phyloP scores from a whole-genome alignment of 92 coral and sea anemone species.

The Blastomussa wellsi region DNA sequence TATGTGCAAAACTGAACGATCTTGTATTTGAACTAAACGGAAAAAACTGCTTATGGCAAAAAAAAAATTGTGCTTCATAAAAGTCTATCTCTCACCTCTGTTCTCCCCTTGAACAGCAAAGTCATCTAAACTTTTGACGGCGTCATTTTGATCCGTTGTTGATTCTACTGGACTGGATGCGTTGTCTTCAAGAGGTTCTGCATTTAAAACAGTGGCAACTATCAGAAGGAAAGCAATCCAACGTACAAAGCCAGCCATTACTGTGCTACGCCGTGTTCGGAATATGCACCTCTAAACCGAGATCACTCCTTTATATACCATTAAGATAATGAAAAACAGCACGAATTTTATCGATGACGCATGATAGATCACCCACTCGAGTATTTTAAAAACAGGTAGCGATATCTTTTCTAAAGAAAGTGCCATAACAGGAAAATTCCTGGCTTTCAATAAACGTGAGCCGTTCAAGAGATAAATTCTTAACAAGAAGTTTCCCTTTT shows the following conservation, averaged over 20 bases:
- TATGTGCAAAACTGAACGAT: background rate
- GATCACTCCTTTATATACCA: background rate
- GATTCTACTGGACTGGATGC: background rate
- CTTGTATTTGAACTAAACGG: background rate
- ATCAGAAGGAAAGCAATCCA: background rate
- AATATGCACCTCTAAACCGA: background rate
- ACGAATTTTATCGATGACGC: background rate
- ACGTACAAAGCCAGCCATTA: background rate
- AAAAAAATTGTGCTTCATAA: background rate
- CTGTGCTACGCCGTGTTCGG: background rate
- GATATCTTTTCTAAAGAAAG: background rate
- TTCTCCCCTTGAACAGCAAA: background rate
- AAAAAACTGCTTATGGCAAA: background rate
- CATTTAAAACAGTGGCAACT: slow-evolving; percentile 1
- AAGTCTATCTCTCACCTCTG: background rate
- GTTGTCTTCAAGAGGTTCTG: background rate
- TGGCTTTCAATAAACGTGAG: background rate
- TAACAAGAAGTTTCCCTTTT: background rate
- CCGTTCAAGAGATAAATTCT: background rate
- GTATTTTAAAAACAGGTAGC: background rate
- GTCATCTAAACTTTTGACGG: background rate
- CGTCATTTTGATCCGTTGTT: background rate
- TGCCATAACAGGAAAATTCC: background rate
- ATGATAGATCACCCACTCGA: background rate
- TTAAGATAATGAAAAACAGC: background rate